phyloP scores from a whole-genome alignment of 2,113 vertebrate species.

The Zingel zingel region DNA sequence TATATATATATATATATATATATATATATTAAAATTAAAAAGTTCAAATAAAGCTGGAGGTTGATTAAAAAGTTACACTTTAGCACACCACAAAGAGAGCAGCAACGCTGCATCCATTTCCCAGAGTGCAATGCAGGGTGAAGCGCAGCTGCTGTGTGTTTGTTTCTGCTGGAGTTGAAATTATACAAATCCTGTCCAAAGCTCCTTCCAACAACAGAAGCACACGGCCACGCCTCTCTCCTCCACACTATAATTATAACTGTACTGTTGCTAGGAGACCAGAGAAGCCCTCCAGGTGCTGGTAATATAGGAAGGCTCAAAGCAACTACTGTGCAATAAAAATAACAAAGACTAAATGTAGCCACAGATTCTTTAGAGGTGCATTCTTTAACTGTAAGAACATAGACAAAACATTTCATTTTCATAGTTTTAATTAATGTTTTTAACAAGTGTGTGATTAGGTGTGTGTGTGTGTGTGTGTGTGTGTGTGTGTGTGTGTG shows the following conservation, averaged over 20 bases:
- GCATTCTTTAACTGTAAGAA: not conserved
- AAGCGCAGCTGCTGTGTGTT: not conserved
- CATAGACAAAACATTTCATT: not conserved
- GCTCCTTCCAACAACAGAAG: not conserved
- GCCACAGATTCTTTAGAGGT: not conserved
- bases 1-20: too few relatives aligned
- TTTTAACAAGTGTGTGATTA: not conserved
- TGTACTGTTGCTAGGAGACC: slow-evolving; percentile 64
- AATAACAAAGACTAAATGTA: not conserved
- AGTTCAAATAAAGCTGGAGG: too few relatives aligned
- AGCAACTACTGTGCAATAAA: not conserved
- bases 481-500: not conserved
- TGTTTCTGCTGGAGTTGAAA: slow-evolving; percentile 8
- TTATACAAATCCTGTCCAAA: not conserved
- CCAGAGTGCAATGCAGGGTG: not conserved
- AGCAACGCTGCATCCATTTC: not conserved
- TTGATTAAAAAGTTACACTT: not conserved
- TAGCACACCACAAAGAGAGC: not conserved
- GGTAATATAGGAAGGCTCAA: slow-evolving; percentile 17
- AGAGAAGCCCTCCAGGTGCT: slow-evolving; percentile 33
- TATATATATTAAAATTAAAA: too few relatives aligned
- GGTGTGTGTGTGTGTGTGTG: not conserved
- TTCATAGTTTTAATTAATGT: not conserved
- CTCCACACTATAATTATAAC: slow-evolving; percentile 11
- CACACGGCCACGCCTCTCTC: not conserved